These are phyloP conservation scores for Turnix velox DNA, from an alignment of 2,113 vertebrate species.

Conservation along the genomic window DNA sequence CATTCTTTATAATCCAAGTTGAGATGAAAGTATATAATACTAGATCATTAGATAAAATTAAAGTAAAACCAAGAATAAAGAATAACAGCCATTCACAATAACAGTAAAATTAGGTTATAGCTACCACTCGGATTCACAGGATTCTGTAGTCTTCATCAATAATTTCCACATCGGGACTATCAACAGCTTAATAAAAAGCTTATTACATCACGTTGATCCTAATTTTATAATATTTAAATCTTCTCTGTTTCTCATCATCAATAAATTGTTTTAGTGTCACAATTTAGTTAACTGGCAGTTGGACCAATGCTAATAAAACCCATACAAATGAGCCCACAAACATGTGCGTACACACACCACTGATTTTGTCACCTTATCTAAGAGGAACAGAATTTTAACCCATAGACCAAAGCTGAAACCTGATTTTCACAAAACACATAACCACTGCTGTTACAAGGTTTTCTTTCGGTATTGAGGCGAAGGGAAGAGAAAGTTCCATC, in stretches of 20 bases:
- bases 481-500: background rate
- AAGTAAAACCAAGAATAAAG: background rate
- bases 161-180: background rate
- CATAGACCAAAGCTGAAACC: background rate
- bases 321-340: rapidly evolving
- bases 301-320: background rate
- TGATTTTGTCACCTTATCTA: background rate
- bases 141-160: background rate
- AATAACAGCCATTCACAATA: background rate
- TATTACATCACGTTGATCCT: background rate
- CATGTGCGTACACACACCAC: rapidly evolving
- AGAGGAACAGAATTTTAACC: background rate
- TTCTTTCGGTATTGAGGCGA: background rate
- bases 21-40: background rate
- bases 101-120: background rate
- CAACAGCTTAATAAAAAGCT: background rate
- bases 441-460: background rate
- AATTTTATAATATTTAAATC: background rate
- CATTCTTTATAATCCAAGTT: background rate
- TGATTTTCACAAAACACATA: background rate
- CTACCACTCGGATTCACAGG: background rate
- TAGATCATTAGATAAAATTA: background rate
- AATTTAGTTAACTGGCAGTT: background rate
- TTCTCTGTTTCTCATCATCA: background rate
- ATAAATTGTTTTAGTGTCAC: background rate